Conservation (phyloP, 2,797 vertebrate species). For the Eleutherodactylus coqui region DNA sequence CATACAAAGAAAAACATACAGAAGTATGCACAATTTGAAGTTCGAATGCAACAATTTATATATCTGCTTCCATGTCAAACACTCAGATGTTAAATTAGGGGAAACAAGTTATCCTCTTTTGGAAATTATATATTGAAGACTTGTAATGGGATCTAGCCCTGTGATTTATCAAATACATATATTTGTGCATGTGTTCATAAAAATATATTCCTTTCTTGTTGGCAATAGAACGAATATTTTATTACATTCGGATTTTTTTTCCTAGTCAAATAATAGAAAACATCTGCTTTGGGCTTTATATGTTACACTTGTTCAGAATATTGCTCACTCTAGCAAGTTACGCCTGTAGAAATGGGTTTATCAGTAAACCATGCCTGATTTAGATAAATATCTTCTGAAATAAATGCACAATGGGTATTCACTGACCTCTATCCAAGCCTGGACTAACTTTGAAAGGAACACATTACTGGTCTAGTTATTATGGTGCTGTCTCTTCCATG, state of each 20-base stretch:
- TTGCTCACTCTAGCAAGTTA: slow-evolving; percentile 54
- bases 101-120: slow-evolving; percentile 59
- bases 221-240: slow-evolving; percentile 67
- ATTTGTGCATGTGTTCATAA: slow-evolving; percentile 62
- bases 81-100: neutral
- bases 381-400: neutral
- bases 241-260: slow-evolving; percentile 70
- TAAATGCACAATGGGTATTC: neutral
- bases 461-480: neutral
- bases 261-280: slow-evolving; percentile 69
- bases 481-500: neutral
- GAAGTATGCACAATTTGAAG: slow-evolving; percentile 3
- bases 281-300: slow-evolving; percentile 71
- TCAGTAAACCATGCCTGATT: slow-evolving; percentile 36
- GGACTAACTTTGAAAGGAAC: neutral
- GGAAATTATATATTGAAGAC: slow-evolving; percentile 32
- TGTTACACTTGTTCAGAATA: slow-evolving; percentile 65
- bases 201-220: slow-evolving; percentile 64
- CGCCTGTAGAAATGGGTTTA: slow-evolving; percentile 17
- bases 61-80: slow-evolving; percentile 29
- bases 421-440: neutral
- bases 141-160: slow-evolving; percentile 60
- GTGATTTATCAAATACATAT: slow-evolving; percentile 65
- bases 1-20: neutral
- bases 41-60: neutral